phyloP scores from a whole-genome alignment of 2,113 vertebrate species.

The Syrrhaptes paradoxus region DNA sequence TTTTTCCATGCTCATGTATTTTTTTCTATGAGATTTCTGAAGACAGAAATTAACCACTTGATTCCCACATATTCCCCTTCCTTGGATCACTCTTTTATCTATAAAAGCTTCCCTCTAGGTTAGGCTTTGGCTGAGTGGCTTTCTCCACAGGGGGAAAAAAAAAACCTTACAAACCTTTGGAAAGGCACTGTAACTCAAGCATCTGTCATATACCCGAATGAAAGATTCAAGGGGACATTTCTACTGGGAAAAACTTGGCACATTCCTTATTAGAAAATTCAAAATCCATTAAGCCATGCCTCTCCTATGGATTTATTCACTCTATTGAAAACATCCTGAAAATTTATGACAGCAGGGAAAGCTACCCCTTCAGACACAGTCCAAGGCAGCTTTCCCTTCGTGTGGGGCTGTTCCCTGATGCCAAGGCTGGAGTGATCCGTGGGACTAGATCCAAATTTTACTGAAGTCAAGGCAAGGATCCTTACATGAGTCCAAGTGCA shows the following conservation, averaged over 20 bases:
- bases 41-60: slow-evolving; percentile 70
- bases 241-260: background rate
- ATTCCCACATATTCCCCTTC: background rate
- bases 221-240: slow-evolving; percentile 2
- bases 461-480: background rate
- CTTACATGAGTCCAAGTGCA: background rate
- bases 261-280: slow-evolving; percentile 38
- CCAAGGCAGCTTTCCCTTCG: background rate
- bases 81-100: background rate
- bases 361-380: background rate
- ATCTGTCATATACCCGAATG: background rate
- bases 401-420: background rate
- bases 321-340: slow-evolving; percentile 24
- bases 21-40: slow-evolving; percentile 35
- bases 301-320: slow-evolving; percentile 23
- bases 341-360: slow-evolving; percentile 18
- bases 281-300: slow-evolving; percentile 36
- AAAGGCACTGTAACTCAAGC: background rate
- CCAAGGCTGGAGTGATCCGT: background rate
- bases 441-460: background rate
- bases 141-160: background rate
- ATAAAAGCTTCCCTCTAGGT: background rate
- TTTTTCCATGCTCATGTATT: slow-evolving; percentile 54
- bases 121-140: background rate
- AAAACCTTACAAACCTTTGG: background rate